A percentile compares a stretch with the other conserved stretches of the same genome.
Conservation (phyloP, 2,797 vertebrate species). For the Gymnothorax reevesii region DNA sequence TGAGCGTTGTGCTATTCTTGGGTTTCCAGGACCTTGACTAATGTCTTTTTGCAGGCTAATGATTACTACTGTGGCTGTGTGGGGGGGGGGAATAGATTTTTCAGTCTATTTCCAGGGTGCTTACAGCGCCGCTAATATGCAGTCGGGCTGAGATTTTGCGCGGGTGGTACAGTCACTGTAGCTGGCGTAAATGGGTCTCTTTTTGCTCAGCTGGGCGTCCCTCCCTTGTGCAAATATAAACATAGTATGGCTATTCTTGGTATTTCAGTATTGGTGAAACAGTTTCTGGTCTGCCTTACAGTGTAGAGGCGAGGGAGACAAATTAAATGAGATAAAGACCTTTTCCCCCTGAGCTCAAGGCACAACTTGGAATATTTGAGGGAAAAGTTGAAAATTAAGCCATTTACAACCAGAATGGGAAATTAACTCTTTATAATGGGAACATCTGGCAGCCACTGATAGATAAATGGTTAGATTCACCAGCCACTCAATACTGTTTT, state of each 20-base stretch:
- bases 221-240: neutral
- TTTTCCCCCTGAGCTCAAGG: neutral
- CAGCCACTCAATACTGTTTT: too few species aligned
- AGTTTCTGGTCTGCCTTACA: neutral
- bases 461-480: too few species aligned
- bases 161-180: neutral
- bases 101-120: neutral
- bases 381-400: too few species aligned
- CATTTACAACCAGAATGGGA: too few species aligned
- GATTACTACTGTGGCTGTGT: neutral
- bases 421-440: too few species aligned
- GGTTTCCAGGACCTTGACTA: neutral
- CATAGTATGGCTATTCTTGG: neutral
- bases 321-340: neutral
- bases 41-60: constrained; percentile 1
- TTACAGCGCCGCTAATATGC: neutral
- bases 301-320: neutral
- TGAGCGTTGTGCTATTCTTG: neutral
- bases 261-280: neutral
- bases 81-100: neutral
- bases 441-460: too few species aligned
- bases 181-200: neutral
- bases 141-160: neutral
- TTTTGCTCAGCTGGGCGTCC: neutral
- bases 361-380: neutral